These are phyloP conservation scores for Montipora capricornis DNA, from an alignment of 64 coral and sea anemone species.

Conservation along the genomic window DNA sequence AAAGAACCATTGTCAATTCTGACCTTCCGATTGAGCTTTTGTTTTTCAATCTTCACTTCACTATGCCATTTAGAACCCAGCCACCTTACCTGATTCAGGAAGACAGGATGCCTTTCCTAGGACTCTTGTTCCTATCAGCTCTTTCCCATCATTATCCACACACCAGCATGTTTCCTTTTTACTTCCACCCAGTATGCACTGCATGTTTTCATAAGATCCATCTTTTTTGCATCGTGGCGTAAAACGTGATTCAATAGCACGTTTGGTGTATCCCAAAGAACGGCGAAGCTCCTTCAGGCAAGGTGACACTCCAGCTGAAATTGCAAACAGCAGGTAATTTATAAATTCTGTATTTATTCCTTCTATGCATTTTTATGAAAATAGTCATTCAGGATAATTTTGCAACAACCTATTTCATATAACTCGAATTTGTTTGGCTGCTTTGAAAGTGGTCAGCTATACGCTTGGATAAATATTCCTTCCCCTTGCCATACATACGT, in stretches of 20 bases:
- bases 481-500: no score
- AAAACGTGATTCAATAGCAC: constrained; percentile 50
- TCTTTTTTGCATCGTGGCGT: constrained; percentile 71
- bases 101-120: constrained; percentile 49
- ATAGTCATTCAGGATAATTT: no score
- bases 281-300: constrained; percentile 82
- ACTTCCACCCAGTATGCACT: constrained; percentile 33
- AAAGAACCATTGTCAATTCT: no score
- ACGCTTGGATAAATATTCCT: no score
- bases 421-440: no score
- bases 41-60: no score
- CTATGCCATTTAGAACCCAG: not conserved
- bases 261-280: constrained; percentile 64
- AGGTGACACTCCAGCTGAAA: constrained; percentile 71
- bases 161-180: constrained; percentile 76
- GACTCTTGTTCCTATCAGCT: constrained; percentile 75
- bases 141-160: constrained; percentile 80
- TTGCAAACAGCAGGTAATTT: not conserved
- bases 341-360: not conserved
- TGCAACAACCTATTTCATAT: no score
- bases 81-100: constrained; percentile 62
- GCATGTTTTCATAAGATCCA: constrained; percentile 82
- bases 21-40: no score
- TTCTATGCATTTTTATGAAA: not conserved
- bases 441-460: no score